Evolutionary conservation across 1,140 invertebrate genomes (phyloP).

Genomic region (Bacillus rossius): DNA sequence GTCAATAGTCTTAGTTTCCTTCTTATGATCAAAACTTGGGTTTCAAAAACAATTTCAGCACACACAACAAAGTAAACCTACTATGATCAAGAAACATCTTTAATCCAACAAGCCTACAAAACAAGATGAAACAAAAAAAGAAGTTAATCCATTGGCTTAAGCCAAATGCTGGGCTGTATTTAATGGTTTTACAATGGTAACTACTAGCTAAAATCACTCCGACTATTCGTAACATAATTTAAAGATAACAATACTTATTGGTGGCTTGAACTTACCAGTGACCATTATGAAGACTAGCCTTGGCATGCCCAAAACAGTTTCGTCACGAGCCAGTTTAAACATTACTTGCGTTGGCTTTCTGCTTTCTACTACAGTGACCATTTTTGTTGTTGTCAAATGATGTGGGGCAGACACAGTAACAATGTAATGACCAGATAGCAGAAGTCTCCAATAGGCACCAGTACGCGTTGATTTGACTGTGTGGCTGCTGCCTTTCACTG

Average conservation of each 20-base stretch:
- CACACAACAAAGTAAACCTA: neutral
- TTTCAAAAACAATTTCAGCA: too few species aligned
- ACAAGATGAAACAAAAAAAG: constrained; percentile 9
- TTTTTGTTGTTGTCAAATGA: constrained; percentile 48
- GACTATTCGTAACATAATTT: neutral
- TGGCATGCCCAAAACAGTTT: constrained; percentile 63
- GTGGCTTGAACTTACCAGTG: constrained; percentile 47
- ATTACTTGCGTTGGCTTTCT: constrained; percentile 49
- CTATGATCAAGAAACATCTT: neutral
- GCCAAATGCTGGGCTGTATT: neutral
- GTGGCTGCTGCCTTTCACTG: constrained; percentile 67
- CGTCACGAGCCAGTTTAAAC: constrained; percentile 59
- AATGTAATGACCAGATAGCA: constrained; percentile 49
- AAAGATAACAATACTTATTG: neutral
- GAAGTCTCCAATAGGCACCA: constrained; percentile 52
- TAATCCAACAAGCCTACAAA: neutral
- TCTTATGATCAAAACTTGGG: too few species aligned
- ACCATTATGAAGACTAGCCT: constrained; percentile 65
- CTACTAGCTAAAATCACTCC: neutral
- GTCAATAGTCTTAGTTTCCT: too few species aligned
- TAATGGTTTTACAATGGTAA: neutral
- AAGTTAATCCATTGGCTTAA: neutral
- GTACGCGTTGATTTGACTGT: constrained; percentile 55
- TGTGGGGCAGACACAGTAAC: constrained; percentile 50
- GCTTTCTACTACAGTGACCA: constrained; percentile 43